These are phyloP conservation scores for Rhabditoides inermis DNA, from an alignment of 2,888 invertebrate species.

Conservation along the genomic window DNA sequence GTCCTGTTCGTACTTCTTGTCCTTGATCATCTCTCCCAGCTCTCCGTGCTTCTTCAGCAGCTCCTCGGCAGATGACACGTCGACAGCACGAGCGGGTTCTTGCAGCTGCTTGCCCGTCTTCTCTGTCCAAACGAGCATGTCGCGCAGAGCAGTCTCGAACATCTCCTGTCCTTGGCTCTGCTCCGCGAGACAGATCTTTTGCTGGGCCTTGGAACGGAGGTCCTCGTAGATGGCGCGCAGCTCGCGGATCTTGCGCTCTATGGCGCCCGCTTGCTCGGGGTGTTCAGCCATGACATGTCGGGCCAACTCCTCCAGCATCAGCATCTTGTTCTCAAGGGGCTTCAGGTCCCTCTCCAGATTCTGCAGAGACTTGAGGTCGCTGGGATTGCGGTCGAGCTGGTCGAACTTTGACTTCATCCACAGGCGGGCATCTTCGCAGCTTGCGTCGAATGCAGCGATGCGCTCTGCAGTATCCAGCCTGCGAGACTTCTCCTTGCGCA, in stretches of 20 bases:
- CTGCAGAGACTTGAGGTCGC: constrained; percentile 47
- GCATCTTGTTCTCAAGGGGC: constrained; percentile 81
- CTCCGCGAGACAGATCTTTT: constrained; percentile 74
- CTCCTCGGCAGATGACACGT: constrained; percentile 80
- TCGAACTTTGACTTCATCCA: constrained; percentile 92
- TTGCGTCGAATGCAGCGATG: constrained; percentile 86
- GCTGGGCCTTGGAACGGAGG: constrained; percentile 71
- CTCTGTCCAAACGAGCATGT: constrained; percentile 32
- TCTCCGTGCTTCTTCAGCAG: constrained; percentile 82
- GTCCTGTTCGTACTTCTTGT: constrained; percentile 59
- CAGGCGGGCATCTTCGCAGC: constrained; percentile 88
- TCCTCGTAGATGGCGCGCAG: constrained; percentile 80
- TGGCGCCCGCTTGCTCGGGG: constrained; percentile 78
- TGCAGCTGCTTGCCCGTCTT: constrained; percentile 28
- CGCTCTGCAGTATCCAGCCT: constrained; percentile 82
- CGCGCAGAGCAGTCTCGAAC: constrained; percentile 61
- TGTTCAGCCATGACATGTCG: constrained; percentile 82
- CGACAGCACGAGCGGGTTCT: constrained; percentile 33
- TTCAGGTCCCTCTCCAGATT: constrained; percentile 83
- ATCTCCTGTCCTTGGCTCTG: constrained; percentile 87
- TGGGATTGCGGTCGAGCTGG: constrained; percentile 65
- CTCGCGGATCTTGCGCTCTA: constrained; percentile 73
- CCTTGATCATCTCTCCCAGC: constrained; percentile 65
- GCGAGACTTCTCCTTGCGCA: constrained; percentile 61
- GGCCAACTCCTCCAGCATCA: constrained; percentile 85